Base-by-base conservation (phyloP, 2,797 vertebrate species). In the Corythornis leucogaster region DNA sequence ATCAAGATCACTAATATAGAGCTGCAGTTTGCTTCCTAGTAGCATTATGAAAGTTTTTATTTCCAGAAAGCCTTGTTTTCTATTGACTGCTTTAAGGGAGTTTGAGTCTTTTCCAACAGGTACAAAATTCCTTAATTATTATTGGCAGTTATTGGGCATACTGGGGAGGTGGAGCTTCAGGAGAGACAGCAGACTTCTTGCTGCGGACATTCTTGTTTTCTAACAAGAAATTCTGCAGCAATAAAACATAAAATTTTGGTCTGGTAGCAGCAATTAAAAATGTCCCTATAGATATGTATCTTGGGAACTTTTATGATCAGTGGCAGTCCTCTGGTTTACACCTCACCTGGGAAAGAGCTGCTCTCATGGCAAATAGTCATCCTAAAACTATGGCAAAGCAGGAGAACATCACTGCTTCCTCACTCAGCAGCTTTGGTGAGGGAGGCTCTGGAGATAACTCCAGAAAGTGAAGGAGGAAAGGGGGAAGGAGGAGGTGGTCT, bases 21-120 rank as follows among this genome's bases (percentile, higher is more conserved):
- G 42, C 42, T 83, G 53, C 24, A 42, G 12, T 66, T 80, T 58
- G 31, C 15, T 83, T 80, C 51, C 38, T 71, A 38, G 8, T 62
- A 61, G 21, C 0, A 0, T 0, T 0, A 64, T 59, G 31, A 73
- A 63, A 80, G 71, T 64, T 55, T 76, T 90, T 7, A 12, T 76
- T 57, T 76, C 57, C 71, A 59, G 46, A 51, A 81, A 71, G 26
- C 22, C 16, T 5, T 55, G 45, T 43, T 83, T 85, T 62, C 61
- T 80, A 1, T 54, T 66, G 25, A 53, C 33, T 66, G 15, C 30
- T 61, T 88, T 43, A 58, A 80, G 69, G 25, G 25, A 54, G 25
- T 17, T 54, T 85, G 6, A 45, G 64, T 92, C 28, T 51, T 61
- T 80, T 77, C 69, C 46, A 61, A 40, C 26, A 66, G 28, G 12